These are phyloP conservation scores for Danaus plexippus DNA, from an alignment of 1,140 invertebrate species.

Conservation along the genomic window DNA sequence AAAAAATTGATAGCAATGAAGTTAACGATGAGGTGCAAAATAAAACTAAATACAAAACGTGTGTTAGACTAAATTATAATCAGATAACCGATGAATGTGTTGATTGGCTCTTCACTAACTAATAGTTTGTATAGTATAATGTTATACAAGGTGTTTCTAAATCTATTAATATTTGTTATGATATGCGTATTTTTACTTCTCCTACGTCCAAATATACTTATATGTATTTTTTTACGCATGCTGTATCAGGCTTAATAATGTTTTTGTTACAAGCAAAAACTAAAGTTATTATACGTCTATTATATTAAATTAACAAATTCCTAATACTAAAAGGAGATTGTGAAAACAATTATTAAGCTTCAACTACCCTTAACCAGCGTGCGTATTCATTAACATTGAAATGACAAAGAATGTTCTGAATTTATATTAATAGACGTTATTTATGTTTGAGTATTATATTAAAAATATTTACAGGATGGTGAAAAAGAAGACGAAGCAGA, in stretches of 20 bases:
- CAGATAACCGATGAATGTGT: slow-evolving; percentile 18
- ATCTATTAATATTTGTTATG: slow-evolving; percentile 4
- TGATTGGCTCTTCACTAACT: slow-evolving; percentile 42
- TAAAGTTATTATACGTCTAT: no score
- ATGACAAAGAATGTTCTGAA: slow-evolving; percentile 1
- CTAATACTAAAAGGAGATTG: no score
- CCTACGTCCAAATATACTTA: no score
- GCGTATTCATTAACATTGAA: not conserved
- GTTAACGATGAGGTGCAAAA: slow-evolving; percentile 30
- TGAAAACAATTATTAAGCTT: no score
- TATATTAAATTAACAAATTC: no score
- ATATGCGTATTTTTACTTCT: slow-evolving; percentile 2
- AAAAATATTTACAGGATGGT: slow-evolving; percentile 29
- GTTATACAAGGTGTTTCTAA: slow-evolving; percentile 10
- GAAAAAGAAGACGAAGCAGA: slow-evolving; percentile 31
- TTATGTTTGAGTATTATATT: slow-evolving; percentile 10
- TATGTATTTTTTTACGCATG: no score
- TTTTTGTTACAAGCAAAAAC: no score
- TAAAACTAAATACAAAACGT: slow-evolving; percentile 27
- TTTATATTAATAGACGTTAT: slow-evolving; percentile 6
- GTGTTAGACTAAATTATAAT: slow-evolving; percentile 24
- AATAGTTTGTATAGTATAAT: slow-evolving; percentile 22
- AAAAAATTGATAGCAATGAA: slow-evolving; percentile 22
- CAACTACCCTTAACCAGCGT: no score
- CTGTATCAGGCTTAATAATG: no score